These are phyloP conservation scores for Struthio camelus DNA, from an alignment of 2,113 vertebrate species.

Conservation along the genomic window DNA sequence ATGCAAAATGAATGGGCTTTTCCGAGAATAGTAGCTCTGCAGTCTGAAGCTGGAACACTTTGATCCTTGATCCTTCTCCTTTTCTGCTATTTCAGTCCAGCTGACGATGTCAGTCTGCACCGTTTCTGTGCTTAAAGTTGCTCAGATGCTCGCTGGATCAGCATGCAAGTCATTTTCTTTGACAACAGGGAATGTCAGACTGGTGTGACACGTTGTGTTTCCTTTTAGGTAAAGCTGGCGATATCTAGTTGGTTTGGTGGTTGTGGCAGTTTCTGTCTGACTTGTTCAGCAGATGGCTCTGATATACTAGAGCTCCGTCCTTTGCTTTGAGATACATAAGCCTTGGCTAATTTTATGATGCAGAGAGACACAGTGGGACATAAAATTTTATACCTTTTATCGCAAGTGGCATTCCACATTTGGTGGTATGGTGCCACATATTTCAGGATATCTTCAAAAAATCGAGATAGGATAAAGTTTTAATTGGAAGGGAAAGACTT, in stretches of 20 bases:
- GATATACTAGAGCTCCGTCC: constrained; percentile 17
- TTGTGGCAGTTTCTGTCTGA: constrained; percentile 11
- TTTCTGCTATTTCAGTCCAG: constrained; percentile 25
- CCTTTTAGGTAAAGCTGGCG: constrained; percentile 56
- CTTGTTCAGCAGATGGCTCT: constrained; percentile 50
- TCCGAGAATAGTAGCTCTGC: constrained; percentile 2
- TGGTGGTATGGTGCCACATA: not conserved
- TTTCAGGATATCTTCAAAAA: constrained; percentile 48
- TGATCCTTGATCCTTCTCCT: constrained; percentile 15
- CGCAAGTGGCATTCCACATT: constrained; percentile 3
- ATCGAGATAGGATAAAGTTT: not conserved
- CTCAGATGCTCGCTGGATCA: constrained; percentile 53
- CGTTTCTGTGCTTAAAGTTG: constrained; percentile 27
- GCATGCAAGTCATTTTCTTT: constrained; percentile 9
- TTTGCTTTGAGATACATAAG: constrained; percentile 31
- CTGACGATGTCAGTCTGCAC: constrained; percentile 24
- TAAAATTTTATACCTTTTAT: constrained; percentile 33
- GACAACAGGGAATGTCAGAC: constrained; percentile 54
- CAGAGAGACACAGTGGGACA: not conserved
- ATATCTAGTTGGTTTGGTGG: constrained; percentile 12
- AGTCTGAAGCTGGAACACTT: constrained; percentile 49
- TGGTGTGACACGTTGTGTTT: constrained; percentile 54
- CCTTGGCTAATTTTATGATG: constrained; percentile 39
- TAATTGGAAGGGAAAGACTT: constrained; percentile 33
- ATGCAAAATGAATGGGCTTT: constrained; percentile 37